Base-by-base conservation (phyloP, 2,113 vertebrate genomes). In the Cervus canadensis region DNA sequence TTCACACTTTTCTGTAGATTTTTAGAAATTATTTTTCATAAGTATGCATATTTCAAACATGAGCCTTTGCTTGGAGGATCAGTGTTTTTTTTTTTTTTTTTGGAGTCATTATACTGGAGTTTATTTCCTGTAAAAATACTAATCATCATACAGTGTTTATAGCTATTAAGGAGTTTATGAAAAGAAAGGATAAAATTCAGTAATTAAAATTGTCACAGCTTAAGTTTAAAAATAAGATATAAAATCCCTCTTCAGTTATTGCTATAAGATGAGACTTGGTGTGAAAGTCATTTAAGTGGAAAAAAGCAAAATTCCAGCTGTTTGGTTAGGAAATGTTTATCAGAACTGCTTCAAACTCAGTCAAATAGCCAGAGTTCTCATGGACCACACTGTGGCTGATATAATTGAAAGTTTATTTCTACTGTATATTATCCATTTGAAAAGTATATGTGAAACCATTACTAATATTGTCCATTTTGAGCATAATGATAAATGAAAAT, bases 271-370 rank as follows among this genome's bases (percentile, higher is more conserved):
- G 60, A 89, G 28, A 67, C 28, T 93, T 92, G 23, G 17, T 82
- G 28, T 82, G 62, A 96, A 96, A 95, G 25, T 54, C 12, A 94
- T 87, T 94, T 93, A 74, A 97, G 11, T 60, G 13, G 90, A 84
- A 62, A 84, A 74, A 95, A 97, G 16, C 1, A 95, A 40, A 97
- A 96, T 57, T 93, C 62, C 13, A 97, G 52, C 30, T 96, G 14
- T 90, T 91, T 97, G 64, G 17, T 95, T 85, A 81, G 52, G 40
- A 78, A 36, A 95, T 6, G 0, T 97, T 92, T 67, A 7, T 93
- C 26, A 91, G 33, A 95, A 87, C 54, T 50, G 6, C 81, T 97
- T 97, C n/a, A 94, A 87, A 60, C 6, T 71, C 83, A 71, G 6
- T 56, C 91, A 89, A 0, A 78, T 17, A 89, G 79, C 43, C 64